phyloP scores from a whole-genome alignment of 2,888 invertebrate genomes.

The Bhutanitis thaidina region DNA sequence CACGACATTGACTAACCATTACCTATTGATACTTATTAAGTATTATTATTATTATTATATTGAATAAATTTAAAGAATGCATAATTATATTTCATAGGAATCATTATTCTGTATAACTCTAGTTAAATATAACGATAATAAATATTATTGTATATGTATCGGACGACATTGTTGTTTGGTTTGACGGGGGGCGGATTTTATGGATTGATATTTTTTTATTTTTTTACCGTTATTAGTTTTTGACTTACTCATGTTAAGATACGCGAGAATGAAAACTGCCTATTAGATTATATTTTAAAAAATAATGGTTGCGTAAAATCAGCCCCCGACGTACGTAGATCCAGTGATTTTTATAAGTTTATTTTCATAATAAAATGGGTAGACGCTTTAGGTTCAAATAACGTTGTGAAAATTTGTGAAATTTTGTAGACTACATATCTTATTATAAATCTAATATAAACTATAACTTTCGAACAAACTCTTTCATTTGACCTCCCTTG shows the following conservation, averaged over 20 bases:
- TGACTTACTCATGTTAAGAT: constrained; percentile 72
- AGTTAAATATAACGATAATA: constrained; percentile 79
- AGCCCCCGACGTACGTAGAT: constrained; percentile 69
- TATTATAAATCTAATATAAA: constrained; percentile 81
- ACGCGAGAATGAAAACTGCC: constrained; percentile 72
- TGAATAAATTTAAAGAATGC: constrained; percentile 80
- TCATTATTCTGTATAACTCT: constrained; percentile 81
- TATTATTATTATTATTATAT: constrained; percentile 79
- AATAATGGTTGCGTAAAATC: constrained; percentile 75
- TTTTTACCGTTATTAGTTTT: constrained; percentile 79
- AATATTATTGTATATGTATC: constrained; percentile 67
- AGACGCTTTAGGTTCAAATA: constrained; percentile 80
- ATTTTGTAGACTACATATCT: constrained; percentile 81
- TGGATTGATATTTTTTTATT: constrained; percentile 78
- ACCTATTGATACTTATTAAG: constrained; percentile 79
- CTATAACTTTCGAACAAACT: constrained; percentile 73
- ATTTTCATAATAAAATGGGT: constrained; percentile 79
- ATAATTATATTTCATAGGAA: constrained; percentile 81
- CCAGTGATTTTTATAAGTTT: constrained; percentile 78
- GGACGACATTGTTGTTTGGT: constrained; percentile 53
- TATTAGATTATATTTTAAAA: constrained; percentile 80
- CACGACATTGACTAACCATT: constrained; percentile 78
- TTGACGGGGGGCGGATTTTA: constrained; percentile 71
- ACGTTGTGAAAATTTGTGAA: constrained; percentile 81
- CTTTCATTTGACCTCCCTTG: constrained; percentile 51